Conservation (phyloP, 2,797 vertebrate species). For the Chromis chromis region DNA sequence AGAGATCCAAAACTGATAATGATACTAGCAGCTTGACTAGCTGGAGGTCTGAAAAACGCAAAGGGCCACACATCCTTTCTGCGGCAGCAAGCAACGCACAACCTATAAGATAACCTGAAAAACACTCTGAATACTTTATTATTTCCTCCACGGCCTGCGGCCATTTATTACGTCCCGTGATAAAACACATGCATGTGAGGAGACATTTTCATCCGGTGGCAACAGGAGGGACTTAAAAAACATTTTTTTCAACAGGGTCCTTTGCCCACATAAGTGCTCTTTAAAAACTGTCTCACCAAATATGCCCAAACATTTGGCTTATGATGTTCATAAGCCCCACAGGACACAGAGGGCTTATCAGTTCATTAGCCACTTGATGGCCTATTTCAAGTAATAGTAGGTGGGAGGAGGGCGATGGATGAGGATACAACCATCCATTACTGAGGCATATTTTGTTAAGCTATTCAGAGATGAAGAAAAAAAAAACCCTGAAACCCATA, state of each 20-base stretch:
- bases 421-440: conserved; percentile 77
- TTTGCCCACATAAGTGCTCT: conserved; percentile 56
- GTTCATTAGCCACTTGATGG: conserved; percentile 81
- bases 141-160: conserved; percentile 11
- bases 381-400: conserved; percentile 74
- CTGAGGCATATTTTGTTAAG: conserved; percentile 79
- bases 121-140: background rate
- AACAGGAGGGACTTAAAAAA: conserved; percentile 1
- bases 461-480: conserved; percentile 72
- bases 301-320: conserved; percentile 74
- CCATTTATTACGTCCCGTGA: conserved; percentile 1
- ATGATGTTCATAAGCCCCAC: conserved; percentile 74
- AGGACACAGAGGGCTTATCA: conserved; percentile 79
- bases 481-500: conserved; percentile 74
- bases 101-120: conserved; percentile 12
- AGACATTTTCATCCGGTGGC: conserved; percentile 5
- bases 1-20: conserved; percentile 83
- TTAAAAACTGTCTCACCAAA: conserved; percentile 55
- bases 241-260: conserved; percentile 11
- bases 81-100: background rate
- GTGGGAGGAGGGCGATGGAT: conserved; percentile 69
- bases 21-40: conserved; percentile 74
- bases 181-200: background rate
- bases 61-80: conserved; percentile 64
- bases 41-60: conserved; percentile 70